Percentiles rank a stretch among this genome's conserved stretches.
phyloP scores from a whole-genome alignment of 2,113 vertebrate genomes.

The Paramisgurnus dabryanus region DNA sequence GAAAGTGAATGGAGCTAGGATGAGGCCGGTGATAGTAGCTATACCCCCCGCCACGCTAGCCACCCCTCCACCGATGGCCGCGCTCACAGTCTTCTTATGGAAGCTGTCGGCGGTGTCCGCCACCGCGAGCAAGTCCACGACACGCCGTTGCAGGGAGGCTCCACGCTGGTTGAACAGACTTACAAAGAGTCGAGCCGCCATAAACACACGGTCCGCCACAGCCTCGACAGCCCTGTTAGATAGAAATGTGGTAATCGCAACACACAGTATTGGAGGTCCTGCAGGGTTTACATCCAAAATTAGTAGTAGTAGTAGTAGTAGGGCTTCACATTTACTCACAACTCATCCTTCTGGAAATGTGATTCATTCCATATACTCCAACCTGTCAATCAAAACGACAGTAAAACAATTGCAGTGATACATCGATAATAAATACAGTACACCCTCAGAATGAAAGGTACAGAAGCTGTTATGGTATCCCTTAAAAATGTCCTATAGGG shows the following conservation, averaged over 20 bases:
- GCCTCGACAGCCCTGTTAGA: conserved; percentile 67
- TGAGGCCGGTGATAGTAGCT: conserved; percentile 74
- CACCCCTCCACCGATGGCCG: conserved; percentile 70
- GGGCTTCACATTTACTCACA: conserved; percentile 50
- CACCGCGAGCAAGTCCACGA: conserved; percentile 65
- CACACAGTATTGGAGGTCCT: no score
- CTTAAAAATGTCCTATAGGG: no score
- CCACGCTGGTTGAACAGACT: conserved; percentile 70
- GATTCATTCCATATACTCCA: conserved; percentile 71
- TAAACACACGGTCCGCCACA: conserved; percentile 71
- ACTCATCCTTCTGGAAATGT: conserved; percentile 58
- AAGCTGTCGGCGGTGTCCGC: conserved; percentile 61
- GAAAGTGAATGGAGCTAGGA: conserved; percentile 75
- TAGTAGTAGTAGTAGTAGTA: no score
- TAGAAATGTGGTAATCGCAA: neutral
- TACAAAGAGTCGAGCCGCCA: conserved; percentile 73
- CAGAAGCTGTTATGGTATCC: no score
- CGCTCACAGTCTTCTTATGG: conserved; percentile 66
- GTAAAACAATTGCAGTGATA: neutral
- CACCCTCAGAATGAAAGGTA: no score
- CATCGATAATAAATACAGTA: no score
- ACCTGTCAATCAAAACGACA: conserved; percentile 56
- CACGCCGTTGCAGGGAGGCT: conserved; percentile 62
- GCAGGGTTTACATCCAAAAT: no score
- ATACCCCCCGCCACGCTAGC: conserved; percentile 73